A percentile compares a stretch with the other conserved stretches of the same genome.
Evolutionary conservation across 2,888 invertebrate genomes (phyloP).

Genomic region (Phania funesta): DNA sequence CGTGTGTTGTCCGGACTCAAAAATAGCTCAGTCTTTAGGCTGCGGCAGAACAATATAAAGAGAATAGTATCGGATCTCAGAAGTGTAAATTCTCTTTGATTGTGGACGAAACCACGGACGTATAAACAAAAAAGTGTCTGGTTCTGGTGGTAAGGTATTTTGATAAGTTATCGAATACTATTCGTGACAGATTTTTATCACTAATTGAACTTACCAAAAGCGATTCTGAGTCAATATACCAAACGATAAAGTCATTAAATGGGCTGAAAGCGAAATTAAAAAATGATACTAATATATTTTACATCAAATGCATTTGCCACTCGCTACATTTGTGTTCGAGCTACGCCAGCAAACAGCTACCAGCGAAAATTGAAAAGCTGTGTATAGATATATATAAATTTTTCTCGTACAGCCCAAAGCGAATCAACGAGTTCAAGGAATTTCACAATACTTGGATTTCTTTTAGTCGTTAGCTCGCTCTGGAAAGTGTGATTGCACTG

Average conservation of each 20-base stretch:
- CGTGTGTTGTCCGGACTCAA: neutral
- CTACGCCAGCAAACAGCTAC: constrained; percentile 1
- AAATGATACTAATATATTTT: neutral
- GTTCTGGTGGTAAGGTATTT: neutral
- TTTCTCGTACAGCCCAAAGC: constrained; percentile 5
- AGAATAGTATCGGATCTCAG: neutral
- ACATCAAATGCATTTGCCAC: constrained; percentile 1
- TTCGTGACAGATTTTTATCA: neutral
- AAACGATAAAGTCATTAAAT: neutral
- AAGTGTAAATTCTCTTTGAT: constrained; percentile 23
- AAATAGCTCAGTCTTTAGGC: neutral
- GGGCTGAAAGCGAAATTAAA: neutral
- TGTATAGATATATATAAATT: constrained; percentile 12
- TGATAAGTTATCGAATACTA: neutral
- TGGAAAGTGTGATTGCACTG: constrained; percentile 59
- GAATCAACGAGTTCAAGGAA: neutral
- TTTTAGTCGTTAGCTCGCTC: constrained; percentile 59
- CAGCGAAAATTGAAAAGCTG: neutral
- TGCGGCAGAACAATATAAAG: neutral
- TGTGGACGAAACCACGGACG: neutral
- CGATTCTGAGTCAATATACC: neutral
- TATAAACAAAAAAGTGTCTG: constrained; percentile 11
- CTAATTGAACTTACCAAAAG: neutral
- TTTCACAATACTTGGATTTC: constrained; percentile 33
- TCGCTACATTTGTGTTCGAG: neutral